Percentiles rank a stretch among this genome's conserved stretches.
Conservation (phyloP, 1,140 invertebrate genomes). For the Lordiphosa clarofinis region DNA sequence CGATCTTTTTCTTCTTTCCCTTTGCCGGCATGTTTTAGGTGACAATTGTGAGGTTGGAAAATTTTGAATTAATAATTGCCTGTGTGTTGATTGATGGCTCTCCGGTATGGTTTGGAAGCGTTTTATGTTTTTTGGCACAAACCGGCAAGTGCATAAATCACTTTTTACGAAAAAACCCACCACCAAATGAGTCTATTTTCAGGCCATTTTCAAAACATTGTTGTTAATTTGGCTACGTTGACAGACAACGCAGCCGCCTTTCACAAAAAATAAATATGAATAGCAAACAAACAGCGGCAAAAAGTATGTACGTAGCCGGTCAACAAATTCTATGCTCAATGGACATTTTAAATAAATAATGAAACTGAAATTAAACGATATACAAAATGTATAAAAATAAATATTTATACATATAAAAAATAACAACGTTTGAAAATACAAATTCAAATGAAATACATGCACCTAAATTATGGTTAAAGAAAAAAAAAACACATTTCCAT, state of each 20-base stretch:
- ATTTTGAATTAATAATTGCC: conserved; percentile 41
- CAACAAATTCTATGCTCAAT: neutral
- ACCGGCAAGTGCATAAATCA: conserved; percentile 53
- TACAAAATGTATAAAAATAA: neutral
- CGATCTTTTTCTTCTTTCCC: conserved; percentile 37
- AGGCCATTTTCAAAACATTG: conserved; percentile 19
- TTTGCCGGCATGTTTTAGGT: conserved; percentile 12
- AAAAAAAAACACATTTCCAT: no score
- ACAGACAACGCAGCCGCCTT: conserved; percentile 57
- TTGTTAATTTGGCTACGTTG: conserved; percentile 58
- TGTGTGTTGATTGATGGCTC: conserved; percentile 47
- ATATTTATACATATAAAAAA: conserved; percentile 14
- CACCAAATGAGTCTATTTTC: conserved; percentile 19
- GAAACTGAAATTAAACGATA: no score
- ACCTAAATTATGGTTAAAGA: no score
- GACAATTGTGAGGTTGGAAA: conserved; percentile 1
- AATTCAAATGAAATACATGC: no score
- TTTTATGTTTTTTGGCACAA: conserved; percentile 33
- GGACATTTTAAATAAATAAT: no score
- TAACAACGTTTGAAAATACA: neutral
- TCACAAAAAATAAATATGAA: conserved; percentile 13
- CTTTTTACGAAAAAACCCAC: conserved; percentile 10
- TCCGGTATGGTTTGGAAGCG: conserved; percentile 19
- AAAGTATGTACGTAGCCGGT: no score
- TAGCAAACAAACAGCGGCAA: conserved; percentile 1